Conservation (phyloP, 2,113 vertebrate genomes). For the Pristiophorus japonicus region DNA sequence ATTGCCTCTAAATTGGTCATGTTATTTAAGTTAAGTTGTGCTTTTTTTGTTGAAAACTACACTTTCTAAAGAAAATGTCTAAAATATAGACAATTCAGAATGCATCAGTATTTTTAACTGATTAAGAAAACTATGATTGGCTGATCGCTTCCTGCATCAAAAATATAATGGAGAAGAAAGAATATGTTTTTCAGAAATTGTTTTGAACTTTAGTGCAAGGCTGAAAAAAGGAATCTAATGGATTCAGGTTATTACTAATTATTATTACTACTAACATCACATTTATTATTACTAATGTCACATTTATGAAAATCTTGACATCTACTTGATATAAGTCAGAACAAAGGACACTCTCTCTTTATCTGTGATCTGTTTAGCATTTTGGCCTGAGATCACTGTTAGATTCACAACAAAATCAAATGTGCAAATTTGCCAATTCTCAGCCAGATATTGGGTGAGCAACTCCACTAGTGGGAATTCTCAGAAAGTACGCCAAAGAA, state of each 20-base stretch:
- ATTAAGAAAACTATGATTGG: background rate
- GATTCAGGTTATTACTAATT: too few species aligned
- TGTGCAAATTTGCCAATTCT: background rate
- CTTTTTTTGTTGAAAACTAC: background rate
- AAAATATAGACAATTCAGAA: background rate
- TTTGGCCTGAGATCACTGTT: background rate
- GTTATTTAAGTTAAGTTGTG: background rate
- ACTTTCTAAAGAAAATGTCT: background rate
- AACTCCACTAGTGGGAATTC: background rate
- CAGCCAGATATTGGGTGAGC: background rate
- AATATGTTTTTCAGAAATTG: background rate
- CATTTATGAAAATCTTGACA: background rate
- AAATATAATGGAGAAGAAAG: slow-evolving; percentile 1
- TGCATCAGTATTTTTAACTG: background rate
- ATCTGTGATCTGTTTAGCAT: background rate
- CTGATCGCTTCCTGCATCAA: background rate
- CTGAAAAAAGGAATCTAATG: background rate
- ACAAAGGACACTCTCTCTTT: background rate
- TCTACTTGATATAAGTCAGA: background rate
- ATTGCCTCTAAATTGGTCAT: background rate
- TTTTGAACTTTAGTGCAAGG: background rate
- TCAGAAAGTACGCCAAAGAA: background rate
- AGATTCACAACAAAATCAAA: background rate
- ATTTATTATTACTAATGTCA: background rate
- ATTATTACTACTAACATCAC: background rate